Evolutionary conservation across 2,888 invertebrate genomes (phyloP).

Genomic region (Drosophila nigricruria): DNA sequence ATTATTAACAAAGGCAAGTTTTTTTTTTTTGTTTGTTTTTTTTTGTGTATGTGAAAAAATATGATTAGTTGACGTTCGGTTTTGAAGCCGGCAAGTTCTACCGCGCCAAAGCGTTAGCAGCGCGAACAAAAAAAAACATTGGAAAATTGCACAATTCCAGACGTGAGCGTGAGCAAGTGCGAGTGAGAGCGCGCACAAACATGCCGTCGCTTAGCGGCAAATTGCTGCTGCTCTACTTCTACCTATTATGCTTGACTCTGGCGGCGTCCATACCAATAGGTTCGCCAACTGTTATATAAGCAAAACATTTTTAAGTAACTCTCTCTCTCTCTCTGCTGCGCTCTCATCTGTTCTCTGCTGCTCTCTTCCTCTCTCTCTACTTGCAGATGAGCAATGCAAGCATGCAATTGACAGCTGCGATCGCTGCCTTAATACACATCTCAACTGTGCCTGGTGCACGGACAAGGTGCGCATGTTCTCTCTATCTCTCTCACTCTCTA

Average conservation of each 20-base stretch:
- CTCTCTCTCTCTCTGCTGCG: not conserved
- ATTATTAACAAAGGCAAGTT: constrained; percentile 51
- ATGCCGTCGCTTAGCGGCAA: constrained; percentile 45
- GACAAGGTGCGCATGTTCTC: constrained; percentile 76
- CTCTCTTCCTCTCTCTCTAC: no score
- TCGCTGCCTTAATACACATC: constrained; percentile 64
- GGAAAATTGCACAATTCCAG: constrained; percentile 27
- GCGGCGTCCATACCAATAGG: constrained; percentile 49
- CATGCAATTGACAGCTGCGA: constrained; percentile 80
- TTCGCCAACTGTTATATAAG: constrained; percentile 45
- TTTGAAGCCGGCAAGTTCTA: constrained; percentile 56
- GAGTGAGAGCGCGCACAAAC: constrained; percentile 9
- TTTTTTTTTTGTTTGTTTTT: constrained; percentile 28
- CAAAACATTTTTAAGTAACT: not conserved
- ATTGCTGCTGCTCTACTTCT: constrained; percentile 24
- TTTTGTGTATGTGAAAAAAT: constrained; percentile 37
- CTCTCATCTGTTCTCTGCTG: no score
- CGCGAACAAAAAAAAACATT: constrained; percentile 14
- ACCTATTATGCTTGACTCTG: constrained; percentile 10
- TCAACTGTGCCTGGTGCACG: constrained; percentile 84
- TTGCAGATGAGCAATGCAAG: constrained; percentile 77
- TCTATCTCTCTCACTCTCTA: not conserved
- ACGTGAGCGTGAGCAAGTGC: not conserved
- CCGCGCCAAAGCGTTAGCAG: not conserved
- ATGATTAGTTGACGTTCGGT: constrained; percentile 65